Evolutionary conservation across 2,888 invertebrate species (phyloP), one percentile per base, ranked within the genome.

Genomic region (Norana najaformis): DNA sequence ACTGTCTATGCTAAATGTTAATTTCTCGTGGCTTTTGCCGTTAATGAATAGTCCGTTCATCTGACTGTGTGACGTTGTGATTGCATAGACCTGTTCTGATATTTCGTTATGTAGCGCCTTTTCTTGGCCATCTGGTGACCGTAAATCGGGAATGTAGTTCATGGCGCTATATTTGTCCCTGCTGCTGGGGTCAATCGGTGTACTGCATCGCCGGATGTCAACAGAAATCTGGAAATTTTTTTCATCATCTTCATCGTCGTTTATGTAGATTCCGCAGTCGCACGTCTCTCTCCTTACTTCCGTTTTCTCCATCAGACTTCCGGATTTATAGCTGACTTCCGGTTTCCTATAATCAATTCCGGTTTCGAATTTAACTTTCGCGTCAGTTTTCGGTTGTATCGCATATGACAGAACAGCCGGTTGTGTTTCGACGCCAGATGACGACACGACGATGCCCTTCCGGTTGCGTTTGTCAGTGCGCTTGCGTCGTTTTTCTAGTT

Each of bases 1-100:
- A 23, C 85, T 85, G 23, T 85, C 85, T 23, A 85, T 85, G 85
- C 85, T 85, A 18, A 85, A 85, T 23, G 85, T 85, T 13, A 85
- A 35, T 85, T 85, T 85, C 85, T 18, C 23, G 35, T 85, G 85
- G 6, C n/a, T 69, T n/a, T n/a, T n/a, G 30, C 69, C 13, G 30
- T 69, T n/a, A n/a, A n/a, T n/a, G 69, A n/a, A n/a, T 69, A 23
- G 47, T 47, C 23, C 6, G 47, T 23, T 47, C 47, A n/a, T 69
- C n/a, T 3, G 30, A 69, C n/a, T 69, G 69, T 69, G 6, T 69
- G 69, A 69, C 69, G n/a, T 69, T n/a, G n/a, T 69, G 69, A 69
- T 69, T n/a, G 69, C 30, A n/a, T 69, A n/a, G n/a, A 69, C 30
- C n/a, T 69, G 30, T 69, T 69, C 69, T 20, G 47, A 47, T 47